phyloP scores from a whole-genome alignment of 92 coral and sea anemone genomes.

The Parazoanthus swiftii region DNA sequence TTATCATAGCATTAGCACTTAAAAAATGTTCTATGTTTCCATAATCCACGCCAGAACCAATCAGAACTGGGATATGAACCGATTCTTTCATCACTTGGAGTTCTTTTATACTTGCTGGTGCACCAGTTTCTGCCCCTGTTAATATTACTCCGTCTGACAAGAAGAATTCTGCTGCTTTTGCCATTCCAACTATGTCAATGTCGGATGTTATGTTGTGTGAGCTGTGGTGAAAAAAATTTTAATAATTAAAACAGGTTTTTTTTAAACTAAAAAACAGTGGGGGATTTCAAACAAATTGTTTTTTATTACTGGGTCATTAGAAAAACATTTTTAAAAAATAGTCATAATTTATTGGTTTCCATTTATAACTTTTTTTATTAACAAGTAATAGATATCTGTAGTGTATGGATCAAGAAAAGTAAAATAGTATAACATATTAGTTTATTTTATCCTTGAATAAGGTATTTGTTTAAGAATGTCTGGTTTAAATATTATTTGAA shows the following conservation, averaged over 20 bases:
- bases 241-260: neutral
- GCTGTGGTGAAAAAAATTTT: slow-evolving; percentile 36
- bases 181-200: slow-evolving; percentile 75
- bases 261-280: too few relatives aligned
- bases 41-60: slow-evolving; percentile 94
- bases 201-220: slow-evolving; percentile 93
- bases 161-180: slow-evolving; percentile 95
- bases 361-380: too few relatives aligned
- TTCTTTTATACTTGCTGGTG: slow-evolving; percentile 84
- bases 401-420: too few relatives aligned
- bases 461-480: too few relatives aligned
- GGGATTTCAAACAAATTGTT: neutral
- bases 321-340: too few relatives aligned
- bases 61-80: slow-evolving; percentile 78
- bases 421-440: too few relatives aligned
- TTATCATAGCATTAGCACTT: slow-evolving; percentile 79
- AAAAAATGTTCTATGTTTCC: slow-evolving; percentile 80
- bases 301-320: neutral
- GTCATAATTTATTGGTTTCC: too few relatives aligned
- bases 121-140: slow-evolving; percentile 89
- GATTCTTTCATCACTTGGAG: slow-evolving; percentile 79
- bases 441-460: too few relatives aligned
- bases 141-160: slow-evolving; percentile 88
- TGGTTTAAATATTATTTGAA: too few relatives aligned
- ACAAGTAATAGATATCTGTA: too few relatives aligned